Percentiles rank a stretch among this genome's conserved stretches.
These are phyloP conservation scores for Spheniscus mendiculus DNA, from an alignment of 2,113 vertebrate species.

Conservation along the genomic window DNA sequence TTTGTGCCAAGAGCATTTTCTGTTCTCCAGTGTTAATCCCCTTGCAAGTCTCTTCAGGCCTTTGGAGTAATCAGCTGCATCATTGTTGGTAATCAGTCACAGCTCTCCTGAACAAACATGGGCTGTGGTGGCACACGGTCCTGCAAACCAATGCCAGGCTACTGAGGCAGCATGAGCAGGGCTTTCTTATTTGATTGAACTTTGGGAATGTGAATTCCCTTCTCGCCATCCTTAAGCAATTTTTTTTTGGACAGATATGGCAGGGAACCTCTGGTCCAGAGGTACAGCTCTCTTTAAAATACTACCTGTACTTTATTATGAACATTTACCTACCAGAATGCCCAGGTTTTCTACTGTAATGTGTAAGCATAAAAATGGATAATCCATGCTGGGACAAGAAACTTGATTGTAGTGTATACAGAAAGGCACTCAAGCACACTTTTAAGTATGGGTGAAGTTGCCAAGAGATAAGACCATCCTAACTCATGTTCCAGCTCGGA, in stretches of 20 bases:
- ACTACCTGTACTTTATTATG: background rate
- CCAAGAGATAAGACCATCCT: background rate
- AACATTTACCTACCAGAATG: background rate
- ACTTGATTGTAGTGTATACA: background rate
- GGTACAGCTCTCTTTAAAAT: background rate
- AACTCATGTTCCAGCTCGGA: background rate
- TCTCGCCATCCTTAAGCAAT: background rate
- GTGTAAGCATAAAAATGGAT: background rate
- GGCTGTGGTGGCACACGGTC: fast-evolving
- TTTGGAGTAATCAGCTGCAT: background rate
- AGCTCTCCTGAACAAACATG: background rate
- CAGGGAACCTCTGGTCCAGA: background rate
- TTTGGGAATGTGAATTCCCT: background rate
- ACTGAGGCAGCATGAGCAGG: background rate
- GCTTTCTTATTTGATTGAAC: background rate
- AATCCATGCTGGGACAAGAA: background rate
- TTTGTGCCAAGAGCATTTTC: background rate
- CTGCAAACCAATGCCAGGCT: background rate
- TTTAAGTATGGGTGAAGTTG: background rate
- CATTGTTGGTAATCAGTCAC: background rate
- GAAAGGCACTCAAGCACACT: background rate
- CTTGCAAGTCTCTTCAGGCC: background rate
- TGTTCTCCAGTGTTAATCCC: background rate
- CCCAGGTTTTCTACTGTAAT: background rate
- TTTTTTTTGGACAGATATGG: background rate